These are phyloP conservation scores for Argya squamiceps DNA, from an alignment of 2,797 vertebrate species.

Conservation along the genomic window DNA sequence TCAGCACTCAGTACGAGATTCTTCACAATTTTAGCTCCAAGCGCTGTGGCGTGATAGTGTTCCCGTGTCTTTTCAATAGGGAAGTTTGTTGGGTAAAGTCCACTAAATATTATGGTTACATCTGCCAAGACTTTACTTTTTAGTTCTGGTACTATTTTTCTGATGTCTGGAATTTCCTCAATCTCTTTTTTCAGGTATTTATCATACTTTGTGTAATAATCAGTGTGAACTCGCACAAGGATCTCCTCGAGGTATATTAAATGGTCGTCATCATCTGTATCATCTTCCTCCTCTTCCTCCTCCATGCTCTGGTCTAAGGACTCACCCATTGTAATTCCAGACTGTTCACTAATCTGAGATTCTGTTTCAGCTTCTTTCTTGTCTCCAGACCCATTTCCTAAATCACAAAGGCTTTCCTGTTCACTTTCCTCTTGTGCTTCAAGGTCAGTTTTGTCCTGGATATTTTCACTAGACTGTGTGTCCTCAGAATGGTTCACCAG, in stretches of 20 bases:
- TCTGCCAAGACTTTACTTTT: constrained; percentile 88
- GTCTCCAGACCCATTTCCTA: constrained; percentile 87
- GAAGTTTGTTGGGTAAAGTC: constrained; percentile 94
- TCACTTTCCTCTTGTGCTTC: constrained; percentile 75
- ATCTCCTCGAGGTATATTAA: constrained; percentile 95
- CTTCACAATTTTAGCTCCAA: constrained; percentile 90
- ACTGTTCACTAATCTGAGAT: constrained; percentile 96
- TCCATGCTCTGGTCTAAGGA: constrained; percentile 94
- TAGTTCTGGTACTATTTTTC: constrained; percentile 92
- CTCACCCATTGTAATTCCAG: constrained; percentile 92
- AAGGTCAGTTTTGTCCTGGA: constrained; percentile 49
- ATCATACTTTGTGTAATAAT: constrained; percentile 91
- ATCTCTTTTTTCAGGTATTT: constrained; percentile 82
- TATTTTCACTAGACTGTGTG: background rate
- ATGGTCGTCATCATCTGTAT: constrained; percentile 90
- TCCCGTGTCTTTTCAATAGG: constrained; percentile 94
- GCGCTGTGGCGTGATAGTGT: constrained; percentile 90
- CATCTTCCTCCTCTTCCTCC: constrained; percentile 86
- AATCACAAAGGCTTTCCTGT: constrained; percentile 81
- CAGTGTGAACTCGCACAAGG: constrained; percentile 88
- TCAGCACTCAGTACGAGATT: constrained; percentile 82
- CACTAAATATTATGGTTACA: constrained; percentile 89
- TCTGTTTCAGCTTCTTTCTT: constrained; percentile 91
- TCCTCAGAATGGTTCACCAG: constrained; percentile 63
- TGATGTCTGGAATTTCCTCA: constrained; percentile 87